phyloP scores from a whole-genome alignment of 2,888 invertebrate genomes.

The Pycnomerus fuliginosus region DNA sequence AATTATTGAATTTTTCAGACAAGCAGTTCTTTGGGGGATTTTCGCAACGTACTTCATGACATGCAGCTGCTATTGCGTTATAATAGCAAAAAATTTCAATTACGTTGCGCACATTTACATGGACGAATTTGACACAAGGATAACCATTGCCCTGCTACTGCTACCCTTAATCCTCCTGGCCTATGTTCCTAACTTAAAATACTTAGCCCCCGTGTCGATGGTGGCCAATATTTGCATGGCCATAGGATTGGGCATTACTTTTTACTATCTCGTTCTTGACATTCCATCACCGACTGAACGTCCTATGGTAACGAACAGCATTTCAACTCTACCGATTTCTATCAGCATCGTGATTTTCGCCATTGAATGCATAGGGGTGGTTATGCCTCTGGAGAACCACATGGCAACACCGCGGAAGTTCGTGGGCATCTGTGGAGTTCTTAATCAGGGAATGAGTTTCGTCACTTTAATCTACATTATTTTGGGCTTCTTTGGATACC shows the following conservation, averaged over 20 bases:
- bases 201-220: conserved; percentile 90
- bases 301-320: conserved; percentile 42
- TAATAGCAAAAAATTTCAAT: conserved; percentile 82
- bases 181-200: conserved; percentile 87
- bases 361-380: conserved; percentile 94
- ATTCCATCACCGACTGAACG: conserved; percentile 54
- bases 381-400: conserved; percentile 92
- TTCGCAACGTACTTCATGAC: conserved; percentile 95
- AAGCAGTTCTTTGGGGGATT: conserved; percentile 72
- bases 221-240: conserved; percentile 90
- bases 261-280: conserved; percentile 78
- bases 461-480: conserved; percentile 86
- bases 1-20: no score
- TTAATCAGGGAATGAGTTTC: conserved; percentile 88
- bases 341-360: conserved; percentile 96
- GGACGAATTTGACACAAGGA: conserved; percentile 57
- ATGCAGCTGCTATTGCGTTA: conserved; percentile 95
- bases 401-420: conserved; percentile 88
- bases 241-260: conserved; percentile 82
- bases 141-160: conserved; percentile 68
- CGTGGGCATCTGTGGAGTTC: conserved; percentile 77
- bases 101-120: conserved; percentile 67
- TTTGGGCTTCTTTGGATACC: conserved; percentile 89
- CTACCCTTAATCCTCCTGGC: conserved; percentile 76
- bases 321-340: conserved; percentile 75